Conservation (phyloP, 2,797 vertebrate species). For the Miopithecus talapoin region DNA sequence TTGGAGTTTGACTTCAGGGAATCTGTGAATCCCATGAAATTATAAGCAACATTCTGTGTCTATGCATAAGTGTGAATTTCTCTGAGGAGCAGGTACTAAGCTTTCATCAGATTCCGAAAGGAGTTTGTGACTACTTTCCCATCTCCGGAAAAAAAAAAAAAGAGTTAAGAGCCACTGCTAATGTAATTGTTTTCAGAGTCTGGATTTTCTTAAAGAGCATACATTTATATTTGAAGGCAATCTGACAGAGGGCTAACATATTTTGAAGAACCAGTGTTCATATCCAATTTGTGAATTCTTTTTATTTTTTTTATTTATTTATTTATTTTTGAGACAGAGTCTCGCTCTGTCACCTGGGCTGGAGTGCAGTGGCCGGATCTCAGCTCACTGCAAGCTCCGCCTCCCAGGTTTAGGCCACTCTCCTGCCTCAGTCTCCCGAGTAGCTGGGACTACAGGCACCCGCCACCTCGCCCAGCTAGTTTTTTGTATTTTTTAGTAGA, state of each 20-base stretch:
- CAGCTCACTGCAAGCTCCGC: no score
- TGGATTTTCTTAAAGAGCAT: conserved; percentile 19
- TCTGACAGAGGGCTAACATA: background rate
- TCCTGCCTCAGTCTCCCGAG: no score
- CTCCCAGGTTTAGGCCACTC: no score
- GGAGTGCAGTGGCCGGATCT: no score
- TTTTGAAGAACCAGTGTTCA: conserved; percentile 34
- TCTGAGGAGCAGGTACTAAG: conserved; percentile 11
- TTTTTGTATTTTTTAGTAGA: no score
- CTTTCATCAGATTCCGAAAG: background rate
- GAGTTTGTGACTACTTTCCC: background rate
- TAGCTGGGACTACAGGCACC: no score
- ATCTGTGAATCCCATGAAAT: conserved; percentile 21
- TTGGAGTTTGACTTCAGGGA: background rate
- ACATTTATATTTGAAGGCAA: conserved; percentile 16
- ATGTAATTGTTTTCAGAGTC: conserved; percentile 40
- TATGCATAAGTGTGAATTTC: conserved; percentile 32
- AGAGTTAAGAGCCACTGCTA: background rate
- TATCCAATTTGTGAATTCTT: conserved; percentile 39
- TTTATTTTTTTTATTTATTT: no score
- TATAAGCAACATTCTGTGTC: conserved; percentile 33
- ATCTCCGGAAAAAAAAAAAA: background rate
- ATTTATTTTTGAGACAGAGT: no score
- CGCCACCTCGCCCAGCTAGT: no score
- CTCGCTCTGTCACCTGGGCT: no score